Conservation (phyloP, 2,888 invertebrate species). For the Lepidocyrtoides sp. region DNA sequence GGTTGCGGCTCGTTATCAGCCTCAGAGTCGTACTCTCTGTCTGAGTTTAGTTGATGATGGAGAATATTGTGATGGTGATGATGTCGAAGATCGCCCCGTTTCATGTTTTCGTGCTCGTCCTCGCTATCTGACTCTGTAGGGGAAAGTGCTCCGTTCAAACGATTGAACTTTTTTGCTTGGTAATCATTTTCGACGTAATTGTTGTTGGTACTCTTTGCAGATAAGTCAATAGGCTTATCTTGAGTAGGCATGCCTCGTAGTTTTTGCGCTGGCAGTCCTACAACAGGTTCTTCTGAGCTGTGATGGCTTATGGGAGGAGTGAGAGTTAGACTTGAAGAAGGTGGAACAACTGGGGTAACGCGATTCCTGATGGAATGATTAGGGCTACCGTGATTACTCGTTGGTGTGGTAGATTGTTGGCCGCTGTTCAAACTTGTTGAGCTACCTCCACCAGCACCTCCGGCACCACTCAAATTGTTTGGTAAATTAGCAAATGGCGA, state of each 20-base stretch:
- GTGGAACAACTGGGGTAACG: slow-evolving; percentile 82
- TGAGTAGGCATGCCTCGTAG: slow-evolving; percentile 78
- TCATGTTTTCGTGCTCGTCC: slow-evolving; percentile 63
- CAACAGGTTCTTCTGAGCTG: slow-evolving; percentile 83
- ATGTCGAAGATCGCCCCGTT: slow-evolving; percentile 71
- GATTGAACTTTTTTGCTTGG: slow-evolving; percentile 73
- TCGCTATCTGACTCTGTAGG: slow-evolving; percentile 76
- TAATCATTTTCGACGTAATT: slow-evolving; percentile 79
- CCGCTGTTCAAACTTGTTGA: slow-evolving; percentile 56
- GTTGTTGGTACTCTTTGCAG: slow-evolving; percentile 82
- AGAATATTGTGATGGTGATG: slow-evolving; percentile 46
- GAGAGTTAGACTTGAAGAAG: slow-evolving; percentile 84
- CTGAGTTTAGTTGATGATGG: slow-evolving; percentile 37
- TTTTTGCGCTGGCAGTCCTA: slow-evolving; percentile 78
- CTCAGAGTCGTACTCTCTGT: slow-evolving; percentile 75
- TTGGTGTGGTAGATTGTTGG: slow-evolving; percentile 68
- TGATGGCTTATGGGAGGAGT: slow-evolving; percentile 85
- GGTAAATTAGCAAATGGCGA: slow-evolving; percentile 81
- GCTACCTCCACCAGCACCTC: slow-evolving; percentile 57
- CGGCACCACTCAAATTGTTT: slow-evolving; percentile 73
- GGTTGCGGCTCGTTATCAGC: slow-evolving; percentile 72
- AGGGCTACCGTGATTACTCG: slow-evolving; percentile 76
- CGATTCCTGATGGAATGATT: slow-evolving; percentile 78
- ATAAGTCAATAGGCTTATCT: slow-evolving; percentile 83
- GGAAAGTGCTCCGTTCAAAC: slow-evolving; percentile 78